Evolutionary conservation across 2,888 invertebrate species (phyloP), one percentile per base, ranked within the genome.

Genomic region (Agrochola circellaris): DNA sequence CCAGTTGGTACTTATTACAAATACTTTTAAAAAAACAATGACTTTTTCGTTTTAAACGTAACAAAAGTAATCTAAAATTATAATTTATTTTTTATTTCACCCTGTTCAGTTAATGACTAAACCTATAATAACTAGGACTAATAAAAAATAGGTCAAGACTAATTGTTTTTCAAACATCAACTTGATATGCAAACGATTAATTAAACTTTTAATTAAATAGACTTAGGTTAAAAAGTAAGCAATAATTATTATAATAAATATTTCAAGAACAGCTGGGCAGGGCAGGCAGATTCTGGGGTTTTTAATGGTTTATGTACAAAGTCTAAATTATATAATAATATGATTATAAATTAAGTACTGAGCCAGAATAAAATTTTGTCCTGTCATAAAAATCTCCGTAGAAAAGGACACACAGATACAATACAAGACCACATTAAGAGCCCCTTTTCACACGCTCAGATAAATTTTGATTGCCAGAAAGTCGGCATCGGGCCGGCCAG

Each of bases 21-120:
- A 62, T 75, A 54, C 42, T 54, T 48, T 0, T 45, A 62, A 38
- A 11, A 15, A 56, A 71, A 0, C 4, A 45, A 26, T 62, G 1
- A 26, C 23, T 1, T 38, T 78, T 45, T 62, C 38, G 13, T 79
- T 71, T 26, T 7, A 62, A 62, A 77, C 23, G 9, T n/a, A 48
- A 58, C 8, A 38, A 54, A 68, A 70, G 4, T 48, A 62, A 71
- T 30, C 26, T 56, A 17, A 38, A 71, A 79, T 48, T 38, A 67
- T 6, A 76, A 30, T 26, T 23, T 4, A 0, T 0, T 13, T 77
- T 62, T 62, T 54, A 15, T 60, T 42, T 51, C 23, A 77, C 77
- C 80, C 80, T 79, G 72, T 48, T n/a, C 7, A 38, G 17, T 77
- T 48, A 20, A n/a, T n/a, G 30, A 26, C 42, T 54, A 77, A 60